These are phyloP conservation scores for Anguilla rostrata DNA, from an alignment of 2,113 vertebrate species.

Conservation along the genomic window DNA sequence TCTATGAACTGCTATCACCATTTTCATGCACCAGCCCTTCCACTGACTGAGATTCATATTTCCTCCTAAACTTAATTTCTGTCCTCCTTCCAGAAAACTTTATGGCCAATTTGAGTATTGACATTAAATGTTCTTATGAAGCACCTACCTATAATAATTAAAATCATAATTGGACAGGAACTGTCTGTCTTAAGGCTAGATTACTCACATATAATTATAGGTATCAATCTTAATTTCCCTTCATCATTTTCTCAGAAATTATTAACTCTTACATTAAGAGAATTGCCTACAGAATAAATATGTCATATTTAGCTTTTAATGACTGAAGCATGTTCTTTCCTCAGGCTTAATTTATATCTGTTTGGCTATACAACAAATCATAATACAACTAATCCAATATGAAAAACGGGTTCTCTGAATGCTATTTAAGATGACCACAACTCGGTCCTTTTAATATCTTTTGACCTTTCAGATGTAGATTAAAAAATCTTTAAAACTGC, in stretches of 20 bases:
- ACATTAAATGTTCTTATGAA: not conserved
- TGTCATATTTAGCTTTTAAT: not conserved
- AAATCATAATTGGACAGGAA: not conserved
- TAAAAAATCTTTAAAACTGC: not conserved
- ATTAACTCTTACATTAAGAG: no score
- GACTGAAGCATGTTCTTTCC: not conserved
- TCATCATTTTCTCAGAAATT: no score
- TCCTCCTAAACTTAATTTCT: not conserved
- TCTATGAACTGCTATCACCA: not conserved
- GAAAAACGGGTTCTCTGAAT: not conserved
- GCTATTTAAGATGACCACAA: not conserved
- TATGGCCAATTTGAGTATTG: not conserved
- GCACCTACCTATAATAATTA: not conserved
- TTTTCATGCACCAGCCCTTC: not conserved
- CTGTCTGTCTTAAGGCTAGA: no score
- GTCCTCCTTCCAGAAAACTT: not conserved
- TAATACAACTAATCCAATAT: not conserved
- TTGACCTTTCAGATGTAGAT: conserved; percentile 1
- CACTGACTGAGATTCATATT: not conserved
- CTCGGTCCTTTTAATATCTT: not conserved
- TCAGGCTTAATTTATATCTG: not conserved
- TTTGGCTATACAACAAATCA: not conserved
- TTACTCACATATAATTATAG: no score
- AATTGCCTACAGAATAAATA: no score
- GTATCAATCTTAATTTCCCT: no score